These are phyloP conservation scores for Norana najaformis DNA, from an alignment of 2,888 invertebrate species.

Conservation along the genomic window DNA sequence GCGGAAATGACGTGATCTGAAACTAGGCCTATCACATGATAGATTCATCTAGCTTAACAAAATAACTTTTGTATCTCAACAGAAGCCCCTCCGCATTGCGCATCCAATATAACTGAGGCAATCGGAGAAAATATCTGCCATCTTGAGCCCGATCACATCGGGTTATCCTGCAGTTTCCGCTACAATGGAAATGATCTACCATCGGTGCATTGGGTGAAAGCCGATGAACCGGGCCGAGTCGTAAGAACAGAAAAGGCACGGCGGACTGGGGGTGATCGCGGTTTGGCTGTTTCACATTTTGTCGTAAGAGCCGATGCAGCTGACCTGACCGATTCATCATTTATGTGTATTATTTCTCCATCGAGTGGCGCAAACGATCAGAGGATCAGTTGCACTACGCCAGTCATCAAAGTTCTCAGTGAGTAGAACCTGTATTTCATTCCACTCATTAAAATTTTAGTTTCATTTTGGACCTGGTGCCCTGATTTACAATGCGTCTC, in stretches of 20 bases:
- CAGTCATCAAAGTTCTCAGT: conserved; percentile 1
- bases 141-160: background rate
- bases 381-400: background rate
- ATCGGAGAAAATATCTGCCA: conserved; percentile 21
- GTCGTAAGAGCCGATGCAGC: background rate
- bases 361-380: background rate
- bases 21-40: background rate
- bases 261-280: background rate
- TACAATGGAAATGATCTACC: background rate
- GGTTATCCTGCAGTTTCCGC: background rate
- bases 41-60: background rate
- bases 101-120: background rate
- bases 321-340: background rate
- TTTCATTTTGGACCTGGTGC: too few relatives aligned
- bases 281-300: background rate
- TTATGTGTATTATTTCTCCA: background rate
- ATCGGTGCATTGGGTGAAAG: background rate
- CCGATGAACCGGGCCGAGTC: background rate
- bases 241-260: background rate
- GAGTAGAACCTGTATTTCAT: background rate
- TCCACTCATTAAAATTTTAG: background rate
- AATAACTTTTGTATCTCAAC: background rate
- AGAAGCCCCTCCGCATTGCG: background rate
- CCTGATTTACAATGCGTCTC: too few relatives aligned
- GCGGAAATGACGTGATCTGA: background rate